Evolutionary conservation across 2,888 invertebrate genomes (phyloP).

Genomic region (Tachina fera): DNA sequence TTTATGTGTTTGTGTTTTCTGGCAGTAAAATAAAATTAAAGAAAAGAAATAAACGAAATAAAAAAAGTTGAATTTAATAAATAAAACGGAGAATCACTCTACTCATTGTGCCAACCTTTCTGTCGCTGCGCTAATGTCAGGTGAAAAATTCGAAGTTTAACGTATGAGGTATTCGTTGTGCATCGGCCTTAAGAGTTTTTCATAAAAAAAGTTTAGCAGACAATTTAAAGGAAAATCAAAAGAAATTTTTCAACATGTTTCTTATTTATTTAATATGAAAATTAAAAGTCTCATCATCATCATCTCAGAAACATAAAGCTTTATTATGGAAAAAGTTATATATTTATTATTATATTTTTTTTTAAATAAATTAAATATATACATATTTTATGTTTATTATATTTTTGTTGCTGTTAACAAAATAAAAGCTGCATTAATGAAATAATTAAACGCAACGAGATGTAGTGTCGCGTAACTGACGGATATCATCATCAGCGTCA

Average conservation of each 20-base stretch:
- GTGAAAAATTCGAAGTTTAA: too few species aligned
- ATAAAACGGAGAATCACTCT: too few species aligned
- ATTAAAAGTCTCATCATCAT: not conserved
- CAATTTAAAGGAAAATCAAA: constrained; percentile 26
- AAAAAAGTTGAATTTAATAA: too few species aligned
- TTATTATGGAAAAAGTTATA: constrained; percentile 21
- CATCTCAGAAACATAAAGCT: constrained; percentile 10
- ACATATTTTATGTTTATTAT: constrained; percentile 8
- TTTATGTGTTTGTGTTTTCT: too few species aligned
- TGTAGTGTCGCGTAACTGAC: constrained; percentile 80
- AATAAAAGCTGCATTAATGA: constrained; percentile 63
- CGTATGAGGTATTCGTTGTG: too few species aligned
- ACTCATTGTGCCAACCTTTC: too few species aligned
- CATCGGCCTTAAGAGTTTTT: not conserved
- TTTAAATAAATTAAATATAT: constrained; percentile 13
- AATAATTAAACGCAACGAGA: constrained; percentile 74
- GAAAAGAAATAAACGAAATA: too few species aligned
- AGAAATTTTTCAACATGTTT: constrained; percentile 11
- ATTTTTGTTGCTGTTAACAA: constrained; percentile 38
- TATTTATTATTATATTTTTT: not conserved
- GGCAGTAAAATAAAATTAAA: too few species aligned
- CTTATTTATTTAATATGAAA: constrained; percentile 9
- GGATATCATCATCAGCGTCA: constrained; percentile 79
- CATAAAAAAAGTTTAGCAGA: not conserved
- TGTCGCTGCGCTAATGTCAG: too few species aligned